Evolutionary conservation across 2,113 vertebrate genomes (phyloP).

Genomic region (Canis aureus): DNA sequence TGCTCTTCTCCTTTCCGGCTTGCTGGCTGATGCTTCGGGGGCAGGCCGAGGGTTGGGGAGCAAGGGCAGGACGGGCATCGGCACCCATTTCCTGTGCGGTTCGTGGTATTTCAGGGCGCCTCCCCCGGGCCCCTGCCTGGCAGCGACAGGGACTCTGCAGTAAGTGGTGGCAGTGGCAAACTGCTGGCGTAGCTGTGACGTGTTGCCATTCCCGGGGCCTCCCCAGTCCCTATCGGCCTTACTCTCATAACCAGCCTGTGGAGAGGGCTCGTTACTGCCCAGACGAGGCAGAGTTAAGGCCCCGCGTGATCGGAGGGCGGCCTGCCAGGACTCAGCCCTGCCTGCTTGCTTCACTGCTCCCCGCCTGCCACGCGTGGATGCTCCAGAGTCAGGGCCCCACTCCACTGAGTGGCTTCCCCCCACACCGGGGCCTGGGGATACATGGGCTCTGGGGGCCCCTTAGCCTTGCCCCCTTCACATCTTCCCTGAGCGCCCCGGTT

Average conservation of each 20-base stretch:
- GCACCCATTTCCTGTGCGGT: not conserved
- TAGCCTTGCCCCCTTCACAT: not conserved
- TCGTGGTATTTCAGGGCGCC: conserved; percentile 12
- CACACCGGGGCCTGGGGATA: not conserved
- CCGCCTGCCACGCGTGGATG: not conserved
- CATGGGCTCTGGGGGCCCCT: not conserved
- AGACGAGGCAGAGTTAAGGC: rapidly evolving
- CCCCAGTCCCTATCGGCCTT: not conserved
- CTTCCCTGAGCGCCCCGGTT: not conserved
- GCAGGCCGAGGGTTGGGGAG: not conserved
- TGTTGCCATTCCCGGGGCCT: not conserved
- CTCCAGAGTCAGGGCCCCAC: not conserved
- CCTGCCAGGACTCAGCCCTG: not conserved
- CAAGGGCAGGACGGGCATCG: not conserved
- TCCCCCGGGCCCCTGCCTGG: not conserved
- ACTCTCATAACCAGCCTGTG: rapidly evolving
- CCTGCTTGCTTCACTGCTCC: not conserved
- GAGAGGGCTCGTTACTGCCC: not conserved
- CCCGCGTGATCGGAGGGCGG: rapidly evolving
- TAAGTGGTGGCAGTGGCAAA: not conserved
- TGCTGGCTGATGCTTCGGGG: not conserved
- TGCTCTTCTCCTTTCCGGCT: not conserved
- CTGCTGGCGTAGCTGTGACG: not conserved
- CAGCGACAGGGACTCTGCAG: not conserved
- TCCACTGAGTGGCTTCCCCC: not conserved